A percentile compares a stretch with the other conserved stretches of the same genome.
Conservation (phyloP, 2,113 vertebrate species). For the Gymnobelideus leadbeateri region DNA sequence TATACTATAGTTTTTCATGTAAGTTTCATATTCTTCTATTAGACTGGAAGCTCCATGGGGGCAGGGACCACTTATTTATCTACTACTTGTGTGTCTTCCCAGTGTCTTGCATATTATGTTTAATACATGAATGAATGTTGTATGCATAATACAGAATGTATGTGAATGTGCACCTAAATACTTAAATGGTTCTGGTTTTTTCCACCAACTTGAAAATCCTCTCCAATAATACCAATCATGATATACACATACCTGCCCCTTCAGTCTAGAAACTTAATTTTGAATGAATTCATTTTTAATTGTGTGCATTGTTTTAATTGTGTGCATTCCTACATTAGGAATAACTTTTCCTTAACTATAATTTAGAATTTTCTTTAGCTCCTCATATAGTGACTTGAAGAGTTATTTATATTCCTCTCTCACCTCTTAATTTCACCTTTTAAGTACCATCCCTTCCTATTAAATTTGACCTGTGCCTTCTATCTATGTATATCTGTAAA, state of each 20-base stretch:
- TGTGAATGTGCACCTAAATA: not conserved
- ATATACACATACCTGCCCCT: not conserved
- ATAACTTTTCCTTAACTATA: not conserved
- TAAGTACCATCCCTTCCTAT: too few species aligned
- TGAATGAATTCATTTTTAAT: not conserved
- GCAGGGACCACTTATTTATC: not conserved
- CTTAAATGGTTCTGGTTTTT: not conserved
- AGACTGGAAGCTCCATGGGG: not conserved
- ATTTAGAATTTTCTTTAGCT: not conserved
- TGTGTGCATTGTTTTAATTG: not conserved
- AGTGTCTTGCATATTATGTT: not conserved
- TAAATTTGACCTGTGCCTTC: too few species aligned
- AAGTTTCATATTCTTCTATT: too few species aligned
- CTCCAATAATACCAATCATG: not conserved
- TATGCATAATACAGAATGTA: too few species aligned
- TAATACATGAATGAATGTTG: not conserved
- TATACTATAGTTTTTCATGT: not conserved
- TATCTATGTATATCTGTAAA: too few species aligned
- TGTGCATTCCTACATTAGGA: not conserved
- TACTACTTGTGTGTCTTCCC: not conserved
- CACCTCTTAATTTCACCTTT: too few species aligned
- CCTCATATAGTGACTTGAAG: not conserved
- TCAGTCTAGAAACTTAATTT: not conserved
- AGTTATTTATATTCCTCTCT: too few species aligned
- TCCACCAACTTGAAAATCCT: not conserved